Evolutionary conservation across 1,140 invertebrate genomes (phyloP), one percentile per base, ranked within the genome.

Genomic region (honey bee (Apis mellifera)): DNA sequence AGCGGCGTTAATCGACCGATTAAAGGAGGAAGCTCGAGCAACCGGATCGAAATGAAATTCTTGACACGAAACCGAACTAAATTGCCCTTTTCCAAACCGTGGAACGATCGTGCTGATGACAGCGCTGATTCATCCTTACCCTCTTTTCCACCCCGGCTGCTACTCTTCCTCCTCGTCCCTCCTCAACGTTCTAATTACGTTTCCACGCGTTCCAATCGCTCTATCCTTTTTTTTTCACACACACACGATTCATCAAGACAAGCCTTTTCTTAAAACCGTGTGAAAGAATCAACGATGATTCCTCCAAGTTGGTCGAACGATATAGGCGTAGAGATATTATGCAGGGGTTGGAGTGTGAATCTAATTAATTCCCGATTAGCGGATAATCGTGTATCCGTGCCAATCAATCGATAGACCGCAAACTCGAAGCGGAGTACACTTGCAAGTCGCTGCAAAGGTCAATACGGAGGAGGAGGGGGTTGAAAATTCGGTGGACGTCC

Each of bases 331-430:
- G 7, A 32, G 60, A 62, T 62, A 42, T 42, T 42, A 42, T 42
- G 32, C 23, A 17, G n/a, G 13, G 54, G n/a, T n/a, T 52, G 9
- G 32, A 26, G 79, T 76, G 72, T 82, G 79, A 82, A 69, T 64
- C 68, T 75, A 75, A 82, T 82, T 82, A 75, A 82, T 68, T 76
- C 64, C 42, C 54, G 79, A 82, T 76, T 82, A 82, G 42, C 71
- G 71, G 72, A 32, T 82, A 82, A 76, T 82, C 79, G 64, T 52
- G 54, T 69, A 82, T 82, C 79, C 54, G 54, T 59, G 64, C 5
- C 62, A 21, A 32, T 8, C 72, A 72, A 82, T 82, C 64, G 42
- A 82, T 76, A 75, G n/a, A 76, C 79, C 64, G 72, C 72, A 76
- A 82, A 76, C 65, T 64, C 48, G 64, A 64, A 65, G 9, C 70